phyloP scores from a whole-genome alignment of 2,888 invertebrate species.

The Megalurothrips usitatus region DNA sequence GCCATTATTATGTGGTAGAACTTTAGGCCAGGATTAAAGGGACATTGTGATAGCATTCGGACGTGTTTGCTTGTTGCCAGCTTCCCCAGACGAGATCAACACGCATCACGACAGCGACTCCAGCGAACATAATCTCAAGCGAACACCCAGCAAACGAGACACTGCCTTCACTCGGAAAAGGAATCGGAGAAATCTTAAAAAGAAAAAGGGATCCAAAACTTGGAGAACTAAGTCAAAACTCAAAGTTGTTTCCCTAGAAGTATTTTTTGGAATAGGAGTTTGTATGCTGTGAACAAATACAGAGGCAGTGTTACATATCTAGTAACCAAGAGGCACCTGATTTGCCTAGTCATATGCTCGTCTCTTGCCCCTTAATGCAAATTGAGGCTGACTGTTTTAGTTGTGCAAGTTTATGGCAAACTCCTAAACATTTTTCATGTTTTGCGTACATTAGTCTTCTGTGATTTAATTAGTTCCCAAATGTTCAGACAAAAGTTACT shows the following conservation, averaged over 20 bases:
- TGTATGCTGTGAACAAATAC: not conserved
- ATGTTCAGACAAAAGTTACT: not conserved
- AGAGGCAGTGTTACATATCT: not conserved
- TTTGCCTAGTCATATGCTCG: slow-evolving; percentile 16
- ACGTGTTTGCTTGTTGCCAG: slow-evolving; percentile 24
- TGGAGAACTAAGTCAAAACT: slow-evolving; percentile 19
- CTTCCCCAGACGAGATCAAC: slow-evolving; percentile 19
- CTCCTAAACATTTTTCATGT: not conserved
- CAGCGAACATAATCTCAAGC: slow-evolving; percentile 23
- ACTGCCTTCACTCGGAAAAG: slow-evolving; percentile 24
- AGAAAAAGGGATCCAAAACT: slow-evolving; percentile 14
- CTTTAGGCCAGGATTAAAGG: not conserved
- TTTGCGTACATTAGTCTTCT: not conserved
- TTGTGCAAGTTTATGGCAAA: not conserved
- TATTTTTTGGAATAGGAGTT: slow-evolving; percentile 21
- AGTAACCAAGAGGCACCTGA: not conserved
- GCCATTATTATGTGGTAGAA: too few relatives aligned
- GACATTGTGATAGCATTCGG: slow-evolving; percentile 20
- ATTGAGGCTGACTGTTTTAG: not conserved
- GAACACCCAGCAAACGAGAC: slow-evolving; percentile 24
- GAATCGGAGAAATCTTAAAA: slow-evolving; percentile 1
- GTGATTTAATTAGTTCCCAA: slow-evolving; percentile 8
- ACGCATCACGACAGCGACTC: slow-evolving; percentile 21
- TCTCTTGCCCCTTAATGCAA: not conserved
- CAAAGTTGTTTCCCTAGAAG: not conserved